Evolutionary conservation across 2,888 invertebrate species (phyloP), one percentile per base, ranked within the genome.

Genomic region (Lycaena phlaeas): DNA sequence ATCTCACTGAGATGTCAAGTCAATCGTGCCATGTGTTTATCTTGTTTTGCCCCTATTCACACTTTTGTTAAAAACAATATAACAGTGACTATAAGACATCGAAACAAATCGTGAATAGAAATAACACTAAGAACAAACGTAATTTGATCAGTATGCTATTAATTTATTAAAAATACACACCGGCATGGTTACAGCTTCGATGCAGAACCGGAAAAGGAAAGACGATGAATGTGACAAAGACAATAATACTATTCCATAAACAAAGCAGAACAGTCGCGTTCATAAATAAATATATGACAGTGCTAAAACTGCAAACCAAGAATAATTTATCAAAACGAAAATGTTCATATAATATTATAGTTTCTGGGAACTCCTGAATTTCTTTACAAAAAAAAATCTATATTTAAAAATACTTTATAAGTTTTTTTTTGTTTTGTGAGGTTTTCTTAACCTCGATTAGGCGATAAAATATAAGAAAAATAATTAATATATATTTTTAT

Each of bases 151-250:
- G 61, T 60, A 46, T 50, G 44, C 30, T 31, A 40, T 29, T 38
- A 15, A 48, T 46, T 62, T 61, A 64, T 53, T 54, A 59, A 71
- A 72, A 71, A 71, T 84, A 85, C 85, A 78, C 78, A 85, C 85
- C 85, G 85, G 85, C 85, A 85, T 85, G 85, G 84, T 82, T 82
- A 70, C 82, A 78, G 82, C 85, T 84, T 74, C 64, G 68, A 69
- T 75, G 84, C 84, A 84, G 79, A 84, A 85, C 84, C 85, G 85
- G 85, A 85, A 85, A 85, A 81, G 85, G 85, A 82, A 75, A 76
- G 60, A 57, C 61, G 57, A 59, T 53, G 47, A 62, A 65, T 65
- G 53, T 50, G 48, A 56, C 73, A 78, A 58, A 63, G 64, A 69
- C 54, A 65, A 69, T 45, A 53, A 45, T 57, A 41, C 22, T 47